Base-by-base conservation (phyloP, 2,797 vertebrate species). In the Acomys russatus region DNA sequence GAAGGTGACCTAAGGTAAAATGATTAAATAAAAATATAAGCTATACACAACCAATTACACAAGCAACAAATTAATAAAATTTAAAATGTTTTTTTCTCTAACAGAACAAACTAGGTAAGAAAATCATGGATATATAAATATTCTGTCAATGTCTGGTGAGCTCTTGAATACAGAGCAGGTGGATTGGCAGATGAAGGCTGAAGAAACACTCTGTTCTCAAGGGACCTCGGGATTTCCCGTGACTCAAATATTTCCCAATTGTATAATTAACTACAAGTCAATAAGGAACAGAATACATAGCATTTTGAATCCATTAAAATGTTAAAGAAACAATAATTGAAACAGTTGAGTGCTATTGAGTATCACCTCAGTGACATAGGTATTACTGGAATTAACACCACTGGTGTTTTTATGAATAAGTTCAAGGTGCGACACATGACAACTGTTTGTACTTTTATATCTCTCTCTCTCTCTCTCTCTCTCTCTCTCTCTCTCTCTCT, bases 221-320 rank as follows among this genome's bases (percentile, higher is more conserved):
- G 70, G 77, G 94, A 94, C 33, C 54, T 35, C 28, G 44, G 10
- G 38, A 90, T 83, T 94, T 83, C 35, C 63, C 56, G 14, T 68
- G 85, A 28, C 4, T 82, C 8, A 9, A 30, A 64, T 28, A 8
- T 73, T 85, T n/a, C 70, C 64, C 80, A 70, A 38, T 83, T 63
- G 28, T 18, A 44, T 33, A 74, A 94, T 84, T 94, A 88, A 87
- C 56, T 64, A 44, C 71, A 77, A 71, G 10, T 2, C 11, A 51
- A 61, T 22, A 54, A 33, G 23, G 4, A 88, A 9, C 11, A 61
- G 38, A 51, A 38, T 12, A n/a, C 38, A 54, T 1, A 18, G 2
- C 11, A 70, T 74, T 20, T 85, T 85, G 3, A 85, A 89, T 70
- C 87, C 10, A 15, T 18, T 88, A 93, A 80, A 76, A 54, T 38